phyloP scores from a whole-genome alignment of 2,888 invertebrate genomes.

The Horisme vitalbata region DNA sequence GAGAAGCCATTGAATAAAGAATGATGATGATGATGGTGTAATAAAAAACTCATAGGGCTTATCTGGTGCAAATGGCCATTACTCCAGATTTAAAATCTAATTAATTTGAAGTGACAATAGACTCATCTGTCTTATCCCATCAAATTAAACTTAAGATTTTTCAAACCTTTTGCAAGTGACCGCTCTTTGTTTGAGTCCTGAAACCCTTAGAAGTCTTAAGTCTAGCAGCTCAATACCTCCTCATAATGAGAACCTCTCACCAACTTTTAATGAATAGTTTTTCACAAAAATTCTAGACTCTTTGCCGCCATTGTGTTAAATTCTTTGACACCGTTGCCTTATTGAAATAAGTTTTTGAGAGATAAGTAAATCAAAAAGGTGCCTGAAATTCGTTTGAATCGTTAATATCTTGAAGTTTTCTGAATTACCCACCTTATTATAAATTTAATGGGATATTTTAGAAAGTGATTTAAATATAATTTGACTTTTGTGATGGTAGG shows the following conservation, averaged over 20 bases:
- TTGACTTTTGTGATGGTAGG: no score
- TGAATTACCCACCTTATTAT: no score
- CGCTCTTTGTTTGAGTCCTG: slow-evolving; percentile 23
- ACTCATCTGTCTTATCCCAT: slow-evolving; percentile 6
- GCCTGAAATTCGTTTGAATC: no score
- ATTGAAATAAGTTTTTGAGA: slow-evolving; percentile 11
- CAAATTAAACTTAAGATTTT: slow-evolving; percentile 22
- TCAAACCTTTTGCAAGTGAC: slow-evolving; percentile 17
- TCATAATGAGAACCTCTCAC: slow-evolving; percentile 35
- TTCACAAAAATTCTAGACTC: slow-evolving; percentile 30
- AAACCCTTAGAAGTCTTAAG: slow-evolving; percentile 17
- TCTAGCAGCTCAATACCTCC: slow-evolving; percentile 29
- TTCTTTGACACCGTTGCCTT: slow-evolving; percentile 15
- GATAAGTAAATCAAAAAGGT: not conserved
- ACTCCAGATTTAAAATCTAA: not conserved
- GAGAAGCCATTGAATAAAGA: no score
- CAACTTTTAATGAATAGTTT: slow-evolving; percentile 51
- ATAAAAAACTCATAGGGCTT: no score
- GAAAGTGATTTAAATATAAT: no score
- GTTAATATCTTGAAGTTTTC: no score
- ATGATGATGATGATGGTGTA: no score
- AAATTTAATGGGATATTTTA: no score
- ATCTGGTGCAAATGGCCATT: no score
- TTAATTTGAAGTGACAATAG: not conserved
- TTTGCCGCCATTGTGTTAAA: slow-evolving; percentile 27